These are phyloP conservation scores for Nephrocerus scutellatus DNA, from an alignment of 2,888 invertebrate species.

Conservation along the genomic window DNA sequence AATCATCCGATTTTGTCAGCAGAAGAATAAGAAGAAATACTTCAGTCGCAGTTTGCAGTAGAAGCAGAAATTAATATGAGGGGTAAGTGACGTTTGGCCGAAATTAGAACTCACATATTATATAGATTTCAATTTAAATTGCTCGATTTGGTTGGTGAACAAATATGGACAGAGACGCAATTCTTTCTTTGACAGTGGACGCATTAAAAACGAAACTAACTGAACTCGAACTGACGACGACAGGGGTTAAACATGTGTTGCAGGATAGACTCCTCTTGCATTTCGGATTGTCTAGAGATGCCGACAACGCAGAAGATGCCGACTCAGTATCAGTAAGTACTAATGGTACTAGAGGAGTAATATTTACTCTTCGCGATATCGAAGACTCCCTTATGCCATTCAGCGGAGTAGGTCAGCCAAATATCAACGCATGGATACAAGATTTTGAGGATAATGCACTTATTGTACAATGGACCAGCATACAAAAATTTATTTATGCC, in stretches of 20 bases:
- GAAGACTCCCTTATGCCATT: slow-evolving; percentile 1
- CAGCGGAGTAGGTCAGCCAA: background rate
- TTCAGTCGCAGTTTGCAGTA: background rate
- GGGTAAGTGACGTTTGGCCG: slow-evolving; percentile 1
- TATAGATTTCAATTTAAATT: background rate
- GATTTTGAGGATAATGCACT: too few species aligned
- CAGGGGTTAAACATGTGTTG: slow-evolving; percentile 1
- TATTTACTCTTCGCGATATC: slow-evolving; percentile 2
- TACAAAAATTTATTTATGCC: too few species aligned
- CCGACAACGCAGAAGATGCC: background rate
- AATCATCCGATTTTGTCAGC: too few species aligned
- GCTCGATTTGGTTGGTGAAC: background rate
- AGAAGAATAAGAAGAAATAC: background rate
- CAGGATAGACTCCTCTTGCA: background rate
- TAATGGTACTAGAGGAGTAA: background rate
- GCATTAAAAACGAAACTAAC: slow-evolving; percentile 1
- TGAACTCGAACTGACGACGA: background rate
- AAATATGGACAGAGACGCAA: background rate
- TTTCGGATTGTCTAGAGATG: too few species aligned
- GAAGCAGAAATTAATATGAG: background rate
- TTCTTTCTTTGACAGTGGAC: slow-evolving; percentile 1
- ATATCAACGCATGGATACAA: background rate
- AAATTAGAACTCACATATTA: background rate
- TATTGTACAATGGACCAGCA: background rate
- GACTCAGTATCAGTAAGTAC: background rate